A percentile compares a stretch with the other conserved stretches of the same genome.
These are phyloP conservation scores for Phalacrocorax pelagicus DNA, from an alignment of 2,113 vertebrate genomes.

Conservation along the genomic window DNA sequence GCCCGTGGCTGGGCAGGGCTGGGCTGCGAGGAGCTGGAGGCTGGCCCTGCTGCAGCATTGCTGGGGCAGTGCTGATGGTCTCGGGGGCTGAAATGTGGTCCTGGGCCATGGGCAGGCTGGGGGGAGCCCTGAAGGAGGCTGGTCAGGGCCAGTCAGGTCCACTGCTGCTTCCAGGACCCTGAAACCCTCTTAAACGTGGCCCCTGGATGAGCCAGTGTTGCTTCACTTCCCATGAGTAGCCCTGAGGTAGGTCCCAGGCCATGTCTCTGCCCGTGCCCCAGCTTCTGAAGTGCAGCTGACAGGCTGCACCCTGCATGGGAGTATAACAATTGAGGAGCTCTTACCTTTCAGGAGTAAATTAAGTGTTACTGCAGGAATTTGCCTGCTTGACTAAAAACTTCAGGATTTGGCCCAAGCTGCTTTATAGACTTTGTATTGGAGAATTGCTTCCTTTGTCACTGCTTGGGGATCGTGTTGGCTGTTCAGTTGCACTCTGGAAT, in stretches of 20 bases:
- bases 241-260: neutral
- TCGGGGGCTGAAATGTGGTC: too few species aligned
- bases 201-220: neutral
- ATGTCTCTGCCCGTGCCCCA: neutral
- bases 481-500: neutral
- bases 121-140: neutral
- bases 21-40: neutral
- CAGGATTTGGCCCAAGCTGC: neutral
- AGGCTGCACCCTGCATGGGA: neutral
- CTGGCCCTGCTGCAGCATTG: neutral
- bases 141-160: neutral
- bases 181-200: neutral
- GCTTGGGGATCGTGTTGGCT: neutral
- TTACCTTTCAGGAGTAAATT: neutral
- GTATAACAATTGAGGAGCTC: rapidly evolving
- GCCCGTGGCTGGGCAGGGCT: rapidly evolving
- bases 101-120: too few species aligned
- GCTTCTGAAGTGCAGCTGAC: neutral
- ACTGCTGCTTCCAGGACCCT: neutral
- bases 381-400: neutral
- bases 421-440: neutral
- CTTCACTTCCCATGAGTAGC: neutral
- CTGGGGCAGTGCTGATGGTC: neutral
- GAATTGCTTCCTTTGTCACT: neutral
- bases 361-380: neutral